Evolutionary conservation across 2,888 invertebrate genomes (phyloP).

Genomic region (Hololepta plana): DNA sequence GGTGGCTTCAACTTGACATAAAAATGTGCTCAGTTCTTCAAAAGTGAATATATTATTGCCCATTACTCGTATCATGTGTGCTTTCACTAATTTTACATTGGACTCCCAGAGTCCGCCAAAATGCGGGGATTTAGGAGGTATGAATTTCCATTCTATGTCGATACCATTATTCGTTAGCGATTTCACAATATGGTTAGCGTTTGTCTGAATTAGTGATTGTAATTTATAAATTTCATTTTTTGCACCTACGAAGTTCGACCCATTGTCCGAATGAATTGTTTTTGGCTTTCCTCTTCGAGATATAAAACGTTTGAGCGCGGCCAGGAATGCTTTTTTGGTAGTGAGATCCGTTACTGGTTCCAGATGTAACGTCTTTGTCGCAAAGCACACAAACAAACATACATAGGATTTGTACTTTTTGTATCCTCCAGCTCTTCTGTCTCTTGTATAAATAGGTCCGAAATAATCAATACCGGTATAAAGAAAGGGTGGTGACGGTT

Average conservation of each 20-base stretch:
- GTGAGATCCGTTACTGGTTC: constrained; percentile 3
- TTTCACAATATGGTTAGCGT: background rate
- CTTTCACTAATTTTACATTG: no score
- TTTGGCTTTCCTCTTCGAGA: background rate
- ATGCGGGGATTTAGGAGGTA: no score
- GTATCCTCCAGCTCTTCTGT: background rate
- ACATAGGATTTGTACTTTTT: constrained; percentile 1
- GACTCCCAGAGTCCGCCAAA: no score
- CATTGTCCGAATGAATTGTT: constrained; percentile 2
- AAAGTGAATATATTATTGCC: no score
- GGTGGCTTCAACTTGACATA: constrained; percentile 6
- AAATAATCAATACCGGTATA: constrained; percentile 1
- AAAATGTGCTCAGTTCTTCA: constrained; percentile 6
- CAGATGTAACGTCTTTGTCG: constrained; percentile 4
- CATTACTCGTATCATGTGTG: no score
- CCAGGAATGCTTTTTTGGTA: background rate
- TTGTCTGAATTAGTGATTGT: background rate
- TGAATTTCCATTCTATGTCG: no score
- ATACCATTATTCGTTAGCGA: constrained; percentile 1
- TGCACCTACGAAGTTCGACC: constrained; percentile 4
- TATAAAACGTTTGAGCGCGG: background rate
- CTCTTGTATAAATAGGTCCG: constrained; percentile 3
- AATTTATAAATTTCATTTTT: no score
- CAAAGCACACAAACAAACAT: constrained; percentile 3
- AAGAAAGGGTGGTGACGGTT: constrained; percentile 1